A percentile compares a stretch with the other conserved stretches of the same genome.
phyloP scores from a whole-genome alignment of 2,797 vertebrate genomes.

The Diplodus puntazzo region DNA sequence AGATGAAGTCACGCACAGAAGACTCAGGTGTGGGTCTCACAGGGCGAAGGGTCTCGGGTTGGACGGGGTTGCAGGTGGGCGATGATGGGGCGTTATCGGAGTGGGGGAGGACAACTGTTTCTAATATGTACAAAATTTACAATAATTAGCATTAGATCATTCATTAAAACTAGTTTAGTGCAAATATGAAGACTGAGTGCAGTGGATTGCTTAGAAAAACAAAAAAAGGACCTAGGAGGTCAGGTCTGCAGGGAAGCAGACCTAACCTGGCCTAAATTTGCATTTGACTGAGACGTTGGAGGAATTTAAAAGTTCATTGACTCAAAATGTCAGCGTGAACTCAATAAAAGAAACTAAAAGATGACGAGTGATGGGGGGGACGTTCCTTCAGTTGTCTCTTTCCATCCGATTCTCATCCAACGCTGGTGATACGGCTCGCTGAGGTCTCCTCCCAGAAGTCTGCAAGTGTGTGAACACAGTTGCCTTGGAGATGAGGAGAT shows the following conservation, averaged over 20 bases:
- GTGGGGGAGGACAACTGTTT: slow-evolving; percentile 13
- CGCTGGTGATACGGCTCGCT: slow-evolving; percentile 54
- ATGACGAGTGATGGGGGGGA: slow-evolving; percentile 48
- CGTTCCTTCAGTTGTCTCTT: slow-evolving; percentile 62
- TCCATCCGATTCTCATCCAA: slow-evolving; percentile 67
- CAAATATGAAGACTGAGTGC: neutral
- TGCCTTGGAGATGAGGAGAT: slow-evolving; percentile 81
- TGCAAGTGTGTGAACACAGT: slow-evolving; percentile 75
- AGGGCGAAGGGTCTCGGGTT: slow-evolving; percentile 26
- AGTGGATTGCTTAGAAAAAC: slow-evolving; percentile 1
- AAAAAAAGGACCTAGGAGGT: neutral
- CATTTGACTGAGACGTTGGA: slow-evolving; percentile 34
- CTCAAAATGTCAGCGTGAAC: slow-evolving; percentile 47
- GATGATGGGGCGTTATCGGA: slow-evolving; percentile 1
- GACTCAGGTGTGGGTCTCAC: slow-evolving; percentile 51
- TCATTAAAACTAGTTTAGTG: neutral
- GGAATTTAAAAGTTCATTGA: slow-evolving; percentile 43
- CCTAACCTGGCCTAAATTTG: slow-evolving; percentile 29
- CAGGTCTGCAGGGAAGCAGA: slow-evolving; percentile 15
- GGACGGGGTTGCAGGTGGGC: slow-evolving; percentile 33
- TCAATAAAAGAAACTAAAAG: slow-evolving; percentile 44
- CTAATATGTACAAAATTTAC: slow-evolving; percentile 21
- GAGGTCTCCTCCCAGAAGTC: slow-evolving; percentile 75
- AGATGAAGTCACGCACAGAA: slow-evolving; percentile 78
- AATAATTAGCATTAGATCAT: slow-evolving; percentile 10